A percentile compares a stretch with the other conserved stretches of the same genome.
phyloP scores from a whole-genome alignment of 2,113 vertebrate species.

The Anolis carolinensis region DNA sequence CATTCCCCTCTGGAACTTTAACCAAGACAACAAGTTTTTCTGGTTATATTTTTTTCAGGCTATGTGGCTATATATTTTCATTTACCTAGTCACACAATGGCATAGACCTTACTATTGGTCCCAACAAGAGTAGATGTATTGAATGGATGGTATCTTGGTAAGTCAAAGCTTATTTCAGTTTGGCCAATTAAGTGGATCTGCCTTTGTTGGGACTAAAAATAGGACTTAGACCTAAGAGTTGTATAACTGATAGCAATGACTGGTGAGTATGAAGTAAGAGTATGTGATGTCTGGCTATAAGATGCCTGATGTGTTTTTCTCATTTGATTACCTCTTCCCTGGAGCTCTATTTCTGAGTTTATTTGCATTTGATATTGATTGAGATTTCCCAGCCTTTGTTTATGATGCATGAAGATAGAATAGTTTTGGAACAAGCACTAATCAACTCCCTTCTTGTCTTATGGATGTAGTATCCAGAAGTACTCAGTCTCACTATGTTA shows the following conservation, averaged over 20 bases:
- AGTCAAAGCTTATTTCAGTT: too few relatives aligned
- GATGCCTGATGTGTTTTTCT: background rate
- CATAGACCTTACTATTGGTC: too few relatives aligned
- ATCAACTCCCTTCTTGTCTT: background rate
- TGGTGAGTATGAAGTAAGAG: background rate
- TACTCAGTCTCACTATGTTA: background rate
- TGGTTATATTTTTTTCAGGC: background rate
- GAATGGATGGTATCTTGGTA: too few relatives aligned
- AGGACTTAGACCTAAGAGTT: background rate
- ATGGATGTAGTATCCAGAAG: background rate
- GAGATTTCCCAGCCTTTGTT: background rate
- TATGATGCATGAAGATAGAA: background rate
- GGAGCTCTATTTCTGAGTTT: background rate
- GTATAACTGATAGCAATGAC: background rate
- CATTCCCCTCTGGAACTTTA: background rate
- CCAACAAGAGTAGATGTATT: too few relatives aligned
- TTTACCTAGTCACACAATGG: background rate
- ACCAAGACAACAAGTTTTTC: background rate
- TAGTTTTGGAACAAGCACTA: background rate
- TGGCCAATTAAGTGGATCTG: too few relatives aligned
- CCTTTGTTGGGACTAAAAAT: too few relatives aligned
- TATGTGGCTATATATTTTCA: background rate
- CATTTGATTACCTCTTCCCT: background rate
- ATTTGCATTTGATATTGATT: background rate
- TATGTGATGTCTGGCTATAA: background rate